phyloP scores from a whole-genome alignment of 2,113 vertebrate genomes.

The Pandion haliaetus region DNA sequence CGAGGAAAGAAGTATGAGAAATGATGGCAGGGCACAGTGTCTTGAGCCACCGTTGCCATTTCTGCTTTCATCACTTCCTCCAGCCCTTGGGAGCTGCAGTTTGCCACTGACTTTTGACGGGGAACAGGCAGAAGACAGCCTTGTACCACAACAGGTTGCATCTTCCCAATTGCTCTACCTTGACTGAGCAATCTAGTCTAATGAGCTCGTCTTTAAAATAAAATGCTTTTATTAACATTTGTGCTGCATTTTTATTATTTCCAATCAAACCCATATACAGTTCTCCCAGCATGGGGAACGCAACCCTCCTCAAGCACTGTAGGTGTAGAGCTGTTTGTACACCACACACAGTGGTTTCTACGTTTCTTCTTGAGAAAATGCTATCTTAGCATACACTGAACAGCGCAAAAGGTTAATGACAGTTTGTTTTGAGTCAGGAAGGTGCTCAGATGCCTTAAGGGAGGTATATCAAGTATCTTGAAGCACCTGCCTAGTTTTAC shows the following conservation, averaged over 20 bases:
- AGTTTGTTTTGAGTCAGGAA: background rate
- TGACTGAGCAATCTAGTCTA: background rate
- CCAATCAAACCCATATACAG: background rate
- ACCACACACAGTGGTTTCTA: background rate
- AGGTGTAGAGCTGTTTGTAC: background rate
- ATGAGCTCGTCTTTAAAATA: background rate
- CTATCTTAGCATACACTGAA: background rate
- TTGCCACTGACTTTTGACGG: background rate
- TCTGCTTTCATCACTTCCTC: background rate
- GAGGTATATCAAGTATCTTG: background rate
- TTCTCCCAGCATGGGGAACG: background rate
- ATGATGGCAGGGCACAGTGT: background rate
- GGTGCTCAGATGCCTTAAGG: background rate
- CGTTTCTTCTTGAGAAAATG: background rate
- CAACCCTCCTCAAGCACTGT: background rate
- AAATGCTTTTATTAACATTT: background rate
- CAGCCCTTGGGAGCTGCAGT: background rate
- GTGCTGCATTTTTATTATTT: background rate
- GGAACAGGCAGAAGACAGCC: background rate
- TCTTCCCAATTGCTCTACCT: rapidly evolving
- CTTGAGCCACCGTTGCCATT: background rate
- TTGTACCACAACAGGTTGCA: background rate
- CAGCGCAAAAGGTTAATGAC: background rate
- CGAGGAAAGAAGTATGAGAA: background rate
- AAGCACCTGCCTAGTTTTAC: background rate